Evolutionary conservation across 1,140 invertebrate species (phyloP).

Genomic region (Apis mellifera): DNA sequence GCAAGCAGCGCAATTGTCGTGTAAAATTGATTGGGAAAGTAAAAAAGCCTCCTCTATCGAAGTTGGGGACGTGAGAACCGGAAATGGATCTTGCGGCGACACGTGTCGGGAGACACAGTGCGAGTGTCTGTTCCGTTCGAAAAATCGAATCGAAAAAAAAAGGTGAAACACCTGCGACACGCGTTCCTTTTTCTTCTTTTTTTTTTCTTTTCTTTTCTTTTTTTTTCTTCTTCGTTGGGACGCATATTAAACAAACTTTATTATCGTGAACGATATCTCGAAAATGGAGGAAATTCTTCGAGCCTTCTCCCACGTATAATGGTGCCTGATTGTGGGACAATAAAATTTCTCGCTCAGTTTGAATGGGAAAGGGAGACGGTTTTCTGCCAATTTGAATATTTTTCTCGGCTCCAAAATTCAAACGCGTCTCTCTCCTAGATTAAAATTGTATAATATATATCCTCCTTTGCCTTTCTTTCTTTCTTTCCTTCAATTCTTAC

Average conservation of each 20-base stretch:
- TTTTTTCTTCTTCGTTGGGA: constrained; percentile 1
- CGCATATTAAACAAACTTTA: not conserved
- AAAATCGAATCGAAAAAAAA: constrained; percentile 42
- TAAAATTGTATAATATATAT: not conserved
- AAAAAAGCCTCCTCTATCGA: too few relatives aligned
- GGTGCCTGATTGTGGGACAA: constrained; percentile 73
- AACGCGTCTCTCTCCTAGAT: not conserved
- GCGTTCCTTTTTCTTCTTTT: constrained; percentile 43
- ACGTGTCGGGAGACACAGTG: constrained; percentile 61
- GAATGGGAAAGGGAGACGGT: constrained; percentile 4
- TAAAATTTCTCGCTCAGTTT: constrained; percentile 22
- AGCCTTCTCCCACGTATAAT: constrained; percentile 56
- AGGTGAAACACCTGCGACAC: constrained; percentile 74
- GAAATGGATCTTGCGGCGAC: constrained; percentile 58
- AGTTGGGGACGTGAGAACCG: constrained; percentile 38
- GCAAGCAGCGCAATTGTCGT: too few relatives aligned
- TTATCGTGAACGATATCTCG: not conserved
- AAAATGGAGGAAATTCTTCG: constrained; percentile 18
- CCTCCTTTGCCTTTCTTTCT: not conserved
- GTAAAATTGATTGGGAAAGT: too few relatives aligned
- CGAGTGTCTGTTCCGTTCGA: not conserved
- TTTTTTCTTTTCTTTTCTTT: too few relatives aligned
- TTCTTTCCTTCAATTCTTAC: too few relatives aligned
- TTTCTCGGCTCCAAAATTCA: constrained; percentile 15
- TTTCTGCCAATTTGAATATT: constrained; percentile 41